phyloP scores from a whole-genome alignment of 1,140 invertebrate species.

The Hycleus cichorii region DNA sequence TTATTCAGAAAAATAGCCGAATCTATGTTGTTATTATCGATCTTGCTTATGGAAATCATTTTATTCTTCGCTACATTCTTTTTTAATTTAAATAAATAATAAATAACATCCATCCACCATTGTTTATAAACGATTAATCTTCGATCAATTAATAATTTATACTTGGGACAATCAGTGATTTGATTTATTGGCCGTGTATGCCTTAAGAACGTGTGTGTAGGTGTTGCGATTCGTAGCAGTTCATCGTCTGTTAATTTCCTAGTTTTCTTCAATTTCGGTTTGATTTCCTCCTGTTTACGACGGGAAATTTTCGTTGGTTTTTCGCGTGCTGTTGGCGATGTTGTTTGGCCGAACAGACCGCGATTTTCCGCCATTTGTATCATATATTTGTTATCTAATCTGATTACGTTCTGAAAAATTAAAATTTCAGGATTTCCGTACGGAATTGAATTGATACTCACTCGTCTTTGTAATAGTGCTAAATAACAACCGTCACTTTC shows the following conservation, averaged over 20 bases:
- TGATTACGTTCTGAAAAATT: constrained; percentile 52
- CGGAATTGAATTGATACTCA: constrained; percentile 19
- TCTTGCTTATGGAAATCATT: constrained; percentile 18
- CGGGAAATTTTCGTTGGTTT: constrained; percentile 9
- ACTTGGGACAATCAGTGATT: constrained; percentile 17
- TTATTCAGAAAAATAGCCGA: neutral
- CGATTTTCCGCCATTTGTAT: constrained; percentile 69
- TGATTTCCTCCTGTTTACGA: neutral
- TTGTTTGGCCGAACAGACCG: constrained; percentile 58
- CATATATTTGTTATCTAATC: constrained; percentile 70
- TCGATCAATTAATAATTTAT: constrained; percentile 6
- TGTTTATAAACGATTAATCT: constrained; percentile 21
- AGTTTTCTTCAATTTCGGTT: constrained; percentile 8
- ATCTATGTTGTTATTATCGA: constrained; percentile 1
- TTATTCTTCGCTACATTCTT: constrained; percentile 32
- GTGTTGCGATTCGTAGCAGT: constrained; percentile 42
- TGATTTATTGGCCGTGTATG: constrained; percentile 21
- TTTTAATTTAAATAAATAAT: constrained; percentile 29
- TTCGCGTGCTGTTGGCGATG: constrained; percentile 25
- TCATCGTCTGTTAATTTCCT: constrained; percentile 32
- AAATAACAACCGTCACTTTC: constrained; percentile 60
- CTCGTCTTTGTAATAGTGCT: constrained; percentile 61
- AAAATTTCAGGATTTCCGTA: neutral
- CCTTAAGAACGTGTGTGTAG: constrained; percentile 45
- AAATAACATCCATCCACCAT: constrained; percentile 38